Conservation (phyloP, 2,888 invertebrate genomes). For the Anthophora plumipes region DNA sequence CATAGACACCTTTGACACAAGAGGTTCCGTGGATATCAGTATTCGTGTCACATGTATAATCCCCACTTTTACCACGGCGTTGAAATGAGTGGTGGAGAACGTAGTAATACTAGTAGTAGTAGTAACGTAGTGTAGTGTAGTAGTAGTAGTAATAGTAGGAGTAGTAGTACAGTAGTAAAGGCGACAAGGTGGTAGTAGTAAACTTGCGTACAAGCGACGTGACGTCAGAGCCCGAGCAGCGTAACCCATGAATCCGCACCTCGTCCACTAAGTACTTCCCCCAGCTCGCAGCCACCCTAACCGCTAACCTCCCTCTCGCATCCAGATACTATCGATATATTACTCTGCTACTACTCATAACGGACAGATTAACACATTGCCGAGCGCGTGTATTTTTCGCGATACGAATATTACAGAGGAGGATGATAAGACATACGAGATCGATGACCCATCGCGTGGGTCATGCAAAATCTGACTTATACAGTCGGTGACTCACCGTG, state of each 20-base stretch:
- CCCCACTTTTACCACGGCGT: not conserved
- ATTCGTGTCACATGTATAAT: constrained; percentile 9
- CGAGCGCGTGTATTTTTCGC: no score
- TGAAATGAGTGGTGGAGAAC: constrained; percentile 36
- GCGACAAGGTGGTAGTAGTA: constrained; percentile 44
- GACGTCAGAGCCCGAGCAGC: constrained; percentile 71
- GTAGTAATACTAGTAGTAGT: constrained; percentile 21
- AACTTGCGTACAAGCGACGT: constrained; percentile 66
- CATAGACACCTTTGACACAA: no score
- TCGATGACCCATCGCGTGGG: no score
- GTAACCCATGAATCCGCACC: constrained; percentile 74
- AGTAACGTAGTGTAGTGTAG: constrained; percentile 4
- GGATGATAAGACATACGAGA: no score
- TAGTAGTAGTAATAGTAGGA: constrained; percentile 45
- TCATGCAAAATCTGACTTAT: no score
- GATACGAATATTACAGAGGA: no score
- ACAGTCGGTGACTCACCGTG: no score
- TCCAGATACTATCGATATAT: constrained; percentile 62
- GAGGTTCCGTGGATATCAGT: not conserved
- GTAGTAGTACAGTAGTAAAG: constrained; percentile 25
- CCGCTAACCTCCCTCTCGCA: constrained; percentile 48
- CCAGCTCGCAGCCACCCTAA: constrained; percentile 35
- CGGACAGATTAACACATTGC: constrained; percentile 66
- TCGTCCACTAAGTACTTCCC: constrained; percentile 28
- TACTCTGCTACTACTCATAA: constrained; percentile 55